Percentiles rank a stretch among this genome's conserved stretches.
Conservation (phyloP, 2,113 vertebrate species). For the Antechinus flavipes region DNA sequence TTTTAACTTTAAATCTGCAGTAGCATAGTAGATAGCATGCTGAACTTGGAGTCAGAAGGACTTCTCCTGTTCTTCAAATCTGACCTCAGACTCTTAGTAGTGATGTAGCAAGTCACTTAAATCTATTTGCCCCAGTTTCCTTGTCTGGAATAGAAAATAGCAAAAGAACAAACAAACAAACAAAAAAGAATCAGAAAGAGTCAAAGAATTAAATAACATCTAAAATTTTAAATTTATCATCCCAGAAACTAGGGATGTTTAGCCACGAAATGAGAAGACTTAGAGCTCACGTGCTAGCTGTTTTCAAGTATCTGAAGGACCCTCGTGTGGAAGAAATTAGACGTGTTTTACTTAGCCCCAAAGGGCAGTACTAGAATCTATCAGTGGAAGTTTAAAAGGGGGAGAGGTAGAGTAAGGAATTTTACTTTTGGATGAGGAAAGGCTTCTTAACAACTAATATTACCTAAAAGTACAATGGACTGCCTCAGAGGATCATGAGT, state of each 20-base stretch:
- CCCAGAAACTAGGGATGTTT: background rate
- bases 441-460: background rate
- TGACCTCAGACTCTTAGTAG: no score
- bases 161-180: no score
- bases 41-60: no score
- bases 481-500: background rate
- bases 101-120: no score
- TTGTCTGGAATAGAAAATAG: no score
- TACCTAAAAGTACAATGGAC: background rate
- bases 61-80: no score
- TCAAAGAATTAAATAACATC: no score
- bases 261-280: background rate
- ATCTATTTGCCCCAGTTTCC: no score
- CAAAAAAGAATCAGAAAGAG: no score
- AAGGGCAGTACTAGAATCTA: background rate
- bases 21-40: no score
- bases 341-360: background rate
- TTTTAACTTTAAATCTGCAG: no score
- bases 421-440: background rate
- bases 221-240: background rate
- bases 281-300: background rate
- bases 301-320: background rate
- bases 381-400: background rate
- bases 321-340: background rate
- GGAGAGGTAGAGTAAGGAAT: no score